Evolutionary conservation across 2,888 invertebrate genomes (phyloP).

Genomic region (Polymixis lichenea): DNA sequence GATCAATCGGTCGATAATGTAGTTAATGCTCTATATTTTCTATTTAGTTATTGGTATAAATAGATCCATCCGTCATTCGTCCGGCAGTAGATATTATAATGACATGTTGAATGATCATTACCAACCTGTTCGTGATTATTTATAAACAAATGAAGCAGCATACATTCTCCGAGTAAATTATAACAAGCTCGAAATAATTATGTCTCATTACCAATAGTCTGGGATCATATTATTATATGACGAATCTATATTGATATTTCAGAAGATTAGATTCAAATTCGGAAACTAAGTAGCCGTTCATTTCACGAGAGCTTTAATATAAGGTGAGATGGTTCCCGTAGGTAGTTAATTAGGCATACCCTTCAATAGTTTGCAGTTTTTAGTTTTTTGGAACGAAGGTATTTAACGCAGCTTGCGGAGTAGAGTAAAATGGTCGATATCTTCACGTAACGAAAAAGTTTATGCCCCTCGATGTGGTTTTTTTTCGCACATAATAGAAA

Average conservation of each 20-base stretch:
- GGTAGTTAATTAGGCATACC: too few relatives aligned
- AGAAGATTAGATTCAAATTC: neutral
- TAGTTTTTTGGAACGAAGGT: too few relatives aligned
- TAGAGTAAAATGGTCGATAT: too few relatives aligned
- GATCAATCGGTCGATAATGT: neutral
- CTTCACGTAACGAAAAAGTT: too few relatives aligned
- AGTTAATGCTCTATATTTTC: neutral
- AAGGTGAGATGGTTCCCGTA: too few relatives aligned
- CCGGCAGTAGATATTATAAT: neutral
- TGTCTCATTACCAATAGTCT: neutral
- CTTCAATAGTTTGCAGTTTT: too few relatives aligned
- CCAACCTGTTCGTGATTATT: neutral
- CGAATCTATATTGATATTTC: neutral
- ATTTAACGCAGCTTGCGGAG: too few relatives aligned
- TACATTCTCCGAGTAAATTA: neutral
- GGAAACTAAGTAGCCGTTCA: neutral
- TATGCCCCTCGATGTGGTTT: too few relatives aligned
- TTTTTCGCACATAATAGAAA: too few relatives aligned
- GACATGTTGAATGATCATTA: neutral
- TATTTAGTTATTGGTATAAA: neutral
- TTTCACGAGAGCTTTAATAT: too few relatives aligned
- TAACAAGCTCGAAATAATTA: neutral
- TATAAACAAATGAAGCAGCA: neutral
- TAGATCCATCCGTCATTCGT: neutral
- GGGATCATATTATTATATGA: neutral